Evolutionary conservation across 2,888 invertebrate genomes (phyloP).

Genomic region (Metellina segmentata): DNA sequence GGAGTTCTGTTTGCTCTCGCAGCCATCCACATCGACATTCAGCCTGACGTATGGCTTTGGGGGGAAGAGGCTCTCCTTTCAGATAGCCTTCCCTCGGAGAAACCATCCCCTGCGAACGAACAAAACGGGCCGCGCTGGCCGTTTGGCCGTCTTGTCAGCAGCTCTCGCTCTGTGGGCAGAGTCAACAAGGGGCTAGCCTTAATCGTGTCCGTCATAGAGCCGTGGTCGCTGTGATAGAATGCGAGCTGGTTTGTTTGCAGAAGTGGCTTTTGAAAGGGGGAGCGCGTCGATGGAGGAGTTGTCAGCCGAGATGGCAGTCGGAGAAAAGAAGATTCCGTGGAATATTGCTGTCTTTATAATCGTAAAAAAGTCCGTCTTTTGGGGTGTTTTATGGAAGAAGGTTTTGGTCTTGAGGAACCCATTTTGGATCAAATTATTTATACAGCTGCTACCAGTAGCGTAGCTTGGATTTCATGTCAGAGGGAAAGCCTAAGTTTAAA

Average conservation of each 20-base stretch:
- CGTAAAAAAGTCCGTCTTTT: neutral
- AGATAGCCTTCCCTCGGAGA: constrained; percentile 15
- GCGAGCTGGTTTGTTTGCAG: constrained; percentile 44
- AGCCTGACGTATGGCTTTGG: constrained; percentile 67
- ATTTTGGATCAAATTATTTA: no score
- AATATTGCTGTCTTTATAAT: no score
- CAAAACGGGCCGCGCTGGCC: constrained; percentile 18
- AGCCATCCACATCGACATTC: constrained; percentile 55
- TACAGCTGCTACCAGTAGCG: no score
- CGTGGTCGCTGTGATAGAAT: constrained; percentile 53
- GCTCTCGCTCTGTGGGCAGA: constrained; percentile 13
- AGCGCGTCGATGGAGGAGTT: neutral
- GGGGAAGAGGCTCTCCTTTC: constrained; percentile 15
- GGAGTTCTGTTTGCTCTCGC: constrained; percentile 57
- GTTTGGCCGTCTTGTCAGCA: constrained; percentile 38
- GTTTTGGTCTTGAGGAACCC: neutral
- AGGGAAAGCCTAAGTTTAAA: no score
- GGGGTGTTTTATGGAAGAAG: neutral
- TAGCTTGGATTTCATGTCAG: no score
- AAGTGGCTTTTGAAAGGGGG: constrained; percentile 20
- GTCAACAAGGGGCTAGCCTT: constrained; percentile 63
- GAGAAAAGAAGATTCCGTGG: no score
- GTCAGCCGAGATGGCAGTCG: neutral
- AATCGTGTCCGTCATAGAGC: constrained; percentile 70
- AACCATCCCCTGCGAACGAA: constrained; percentile 6